Evolutionary conservation across 64 coral and sea anemone genomes (phyloP).

Genomic region (Montipora capricornis): DNA sequence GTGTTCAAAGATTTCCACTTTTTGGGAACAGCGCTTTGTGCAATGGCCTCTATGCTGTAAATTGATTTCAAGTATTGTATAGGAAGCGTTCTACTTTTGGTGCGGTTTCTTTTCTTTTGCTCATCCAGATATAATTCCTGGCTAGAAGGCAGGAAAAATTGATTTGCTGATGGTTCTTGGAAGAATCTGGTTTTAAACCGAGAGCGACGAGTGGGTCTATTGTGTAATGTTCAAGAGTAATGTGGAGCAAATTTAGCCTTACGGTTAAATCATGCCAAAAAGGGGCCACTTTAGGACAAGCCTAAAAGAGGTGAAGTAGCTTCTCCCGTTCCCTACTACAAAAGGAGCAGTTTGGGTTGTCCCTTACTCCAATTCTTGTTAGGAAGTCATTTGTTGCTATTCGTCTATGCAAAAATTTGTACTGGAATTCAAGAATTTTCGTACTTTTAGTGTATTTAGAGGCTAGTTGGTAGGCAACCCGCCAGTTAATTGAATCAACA

Average conservation of each 20-base stretch:
- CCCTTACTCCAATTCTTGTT: slow-evolving; percentile 15
- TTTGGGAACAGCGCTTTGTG: neutral
- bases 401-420: slow-evolving; percentile 18
- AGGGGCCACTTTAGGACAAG: neutral
- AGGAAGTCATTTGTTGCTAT: slow-evolving; percentile 21
- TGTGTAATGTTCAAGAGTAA: neutral
- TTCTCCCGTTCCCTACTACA: slow-evolving; percentile 3
- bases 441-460: too few species aligned
- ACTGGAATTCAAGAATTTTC: too few species aligned
- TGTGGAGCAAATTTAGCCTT: neutral
- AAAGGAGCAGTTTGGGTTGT: slow-evolving; percentile 32
- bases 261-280: slow-evolving; percentile 10
- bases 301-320: slow-evolving; percentile 30
- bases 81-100: neutral
- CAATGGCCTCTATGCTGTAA: neutral
- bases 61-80: neutral
- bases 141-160: slow-evolving; percentile 7
- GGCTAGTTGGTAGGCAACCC: slow-evolving; percentile 9
- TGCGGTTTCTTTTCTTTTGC: slow-evolving; percentile 3
- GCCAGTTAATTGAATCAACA: neutral
- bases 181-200: neutral
- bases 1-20: neutral
- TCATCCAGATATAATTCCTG: neutral
- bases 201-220: neutral
- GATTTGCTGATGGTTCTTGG: neutral